Percentiles rank a stretch among this genome's conserved stretches.
These are phyloP conservation scores for Apogon hyalosoma DNA, from an alignment of 2,797 vertebrate species.

Conservation along the genomic window DNA sequence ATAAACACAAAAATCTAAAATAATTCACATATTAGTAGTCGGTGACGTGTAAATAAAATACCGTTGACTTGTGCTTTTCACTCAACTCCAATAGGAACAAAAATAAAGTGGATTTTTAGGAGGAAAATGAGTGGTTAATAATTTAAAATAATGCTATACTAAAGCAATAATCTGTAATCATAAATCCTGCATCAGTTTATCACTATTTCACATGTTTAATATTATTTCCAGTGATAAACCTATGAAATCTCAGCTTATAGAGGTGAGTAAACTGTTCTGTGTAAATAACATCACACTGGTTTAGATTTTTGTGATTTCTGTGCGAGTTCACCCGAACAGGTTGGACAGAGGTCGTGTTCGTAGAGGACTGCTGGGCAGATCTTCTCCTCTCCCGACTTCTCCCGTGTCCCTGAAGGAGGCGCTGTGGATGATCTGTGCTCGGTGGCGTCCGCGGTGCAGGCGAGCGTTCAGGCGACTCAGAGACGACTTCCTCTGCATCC, in stretches of 20 bases:
- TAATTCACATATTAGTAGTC: neutral
- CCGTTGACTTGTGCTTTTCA: constrained; percentile 7
- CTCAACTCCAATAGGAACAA: constrained; percentile 43
- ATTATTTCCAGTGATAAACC: constrained; percentile 17
- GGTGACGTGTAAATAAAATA: constrained; percentile 37
- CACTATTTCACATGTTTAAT: constrained; percentile 1
- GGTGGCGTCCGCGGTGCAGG: constrained; percentile 91
- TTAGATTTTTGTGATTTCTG: neutral
- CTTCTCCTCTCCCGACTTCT: constrained; percentile 85
- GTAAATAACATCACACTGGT: constrained; percentile 16
- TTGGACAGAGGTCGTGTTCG: constrained; percentile 93
- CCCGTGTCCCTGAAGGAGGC: constrained; percentile 88
- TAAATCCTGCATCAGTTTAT: constrained; percentile 17
- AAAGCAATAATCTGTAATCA: constrained; percentile 3
- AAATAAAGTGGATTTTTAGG: constrained; percentile 32
- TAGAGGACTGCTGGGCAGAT: constrained; percentile 83
- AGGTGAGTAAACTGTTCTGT: constrained; percentile 33
- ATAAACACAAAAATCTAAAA: constrained; percentile 10
- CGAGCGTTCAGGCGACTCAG: constrained; percentile 89
- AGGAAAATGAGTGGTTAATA: constrained; percentile 22
- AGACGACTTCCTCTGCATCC: constrained; percentile 88
- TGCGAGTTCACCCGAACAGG: constrained; percentile 88
- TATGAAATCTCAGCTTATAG: constrained; percentile 50
- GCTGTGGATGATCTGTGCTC: constrained; percentile 95
- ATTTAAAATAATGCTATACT: constrained; percentile 8